Evolutionary conservation across 2,797 vertebrate species (phyloP).

Genomic region (Pseudochaenichthys georgianus): DNA sequence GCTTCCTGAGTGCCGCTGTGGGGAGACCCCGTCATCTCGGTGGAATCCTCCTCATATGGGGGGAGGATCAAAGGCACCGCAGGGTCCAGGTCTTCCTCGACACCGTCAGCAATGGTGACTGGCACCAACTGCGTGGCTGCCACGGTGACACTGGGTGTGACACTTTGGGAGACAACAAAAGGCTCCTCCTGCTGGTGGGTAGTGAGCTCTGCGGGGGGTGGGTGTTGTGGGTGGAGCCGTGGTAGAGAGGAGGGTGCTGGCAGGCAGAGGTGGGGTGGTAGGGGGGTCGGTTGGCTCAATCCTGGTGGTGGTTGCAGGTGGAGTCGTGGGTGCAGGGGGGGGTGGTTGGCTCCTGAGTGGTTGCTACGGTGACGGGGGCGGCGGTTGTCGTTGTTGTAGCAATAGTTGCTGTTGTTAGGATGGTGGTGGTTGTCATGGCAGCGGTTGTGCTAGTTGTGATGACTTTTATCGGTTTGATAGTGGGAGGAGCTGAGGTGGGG

Average conservation of each 20-base stretch:
- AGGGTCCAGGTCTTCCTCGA: constrained; percentile 42
- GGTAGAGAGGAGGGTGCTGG: constrained; percentile 51
- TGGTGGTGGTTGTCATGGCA: constrained; percentile 58
- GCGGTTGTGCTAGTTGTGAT: constrained; percentile 56
- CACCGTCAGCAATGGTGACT: constrained; percentile 56
- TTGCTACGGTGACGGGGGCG: constrained; percentile 46
- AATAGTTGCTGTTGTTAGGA: constrained; percentile 15
- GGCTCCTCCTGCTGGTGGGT: constrained; percentile 37
- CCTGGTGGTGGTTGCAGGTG: constrained; percentile 56
- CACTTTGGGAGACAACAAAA: constrained; percentile 19
- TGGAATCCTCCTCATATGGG: constrained; percentile 43
- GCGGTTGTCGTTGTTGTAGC: constrained; percentile 32
- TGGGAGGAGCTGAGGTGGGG: constrained; percentile 78
- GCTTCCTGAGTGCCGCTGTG: constrained; percentile 59
- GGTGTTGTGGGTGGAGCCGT: constrained; percentile 50
- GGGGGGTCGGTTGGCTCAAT: constrained; percentile 60
- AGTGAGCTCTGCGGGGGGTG: constrained; percentile 47
- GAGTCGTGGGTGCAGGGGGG: constrained; percentile 33
- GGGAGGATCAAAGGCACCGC: constrained; percentile 63
- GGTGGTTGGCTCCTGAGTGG: constrained; percentile 59
- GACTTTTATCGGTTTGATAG: constrained; percentile 64
- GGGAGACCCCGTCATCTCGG: constrained; percentile 62
- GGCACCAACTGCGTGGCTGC: constrained; percentile 37
- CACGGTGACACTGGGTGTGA: constrained; percentile 38
- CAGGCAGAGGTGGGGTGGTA: constrained; percentile 66